Evolutionary conservation across 2,113 vertebrate genomes (phyloP).

Genomic region (Phodopus roborovskii): DNA sequence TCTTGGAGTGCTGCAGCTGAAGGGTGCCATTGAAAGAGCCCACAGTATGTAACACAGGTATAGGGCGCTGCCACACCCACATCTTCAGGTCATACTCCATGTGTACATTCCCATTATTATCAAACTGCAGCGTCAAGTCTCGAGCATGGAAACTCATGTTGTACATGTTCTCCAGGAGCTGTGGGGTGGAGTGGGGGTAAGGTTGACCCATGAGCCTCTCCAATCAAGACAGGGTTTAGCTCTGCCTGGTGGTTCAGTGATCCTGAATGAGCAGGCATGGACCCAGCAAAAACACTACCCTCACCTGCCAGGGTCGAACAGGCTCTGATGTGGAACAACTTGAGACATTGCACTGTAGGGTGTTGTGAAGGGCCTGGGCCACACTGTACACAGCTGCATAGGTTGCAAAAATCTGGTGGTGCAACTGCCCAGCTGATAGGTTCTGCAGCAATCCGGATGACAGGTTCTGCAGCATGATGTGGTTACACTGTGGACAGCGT

Average conservation of each 20-base stretch:
- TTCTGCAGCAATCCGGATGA: slow-evolving; percentile 59
- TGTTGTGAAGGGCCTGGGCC: slow-evolving; percentile 90
- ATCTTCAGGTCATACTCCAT: slow-evolving; percentile 87
- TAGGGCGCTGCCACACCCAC: slow-evolving; percentile 86
- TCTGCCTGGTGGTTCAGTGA: too few species aligned
- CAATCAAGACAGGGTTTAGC: too few species aligned
- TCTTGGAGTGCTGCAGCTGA: slow-evolving; percentile 73
- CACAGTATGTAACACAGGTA: slow-evolving; percentile 71
- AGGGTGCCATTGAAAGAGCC: slow-evolving; percentile 86
- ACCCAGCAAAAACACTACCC: background rate
- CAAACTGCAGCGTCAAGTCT: slow-evolving; percentile 84
- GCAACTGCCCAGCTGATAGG: slow-evolving; percentile 49
- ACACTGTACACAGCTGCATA: slow-evolving; percentile 89
- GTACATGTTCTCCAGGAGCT: slow-evolving; percentile 88
- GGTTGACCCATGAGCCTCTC: background rate
- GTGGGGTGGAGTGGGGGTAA: background rate
- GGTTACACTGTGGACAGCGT: slow-evolving; percentile 54
- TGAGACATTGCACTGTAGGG: slow-evolving; percentile 80
- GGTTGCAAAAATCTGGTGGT: slow-evolving; percentile 83
- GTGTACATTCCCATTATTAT: slow-evolving; percentile 86
- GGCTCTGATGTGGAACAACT: slow-evolving; percentile 45
- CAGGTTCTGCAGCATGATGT: slow-evolving; percentile 79
- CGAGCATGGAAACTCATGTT: slow-evolving; percentile 83
- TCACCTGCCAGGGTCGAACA: slow-evolving; percentile 88
- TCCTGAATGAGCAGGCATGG: too few species aligned